phyloP scores from a whole-genome alignment of 2,797 vertebrate species.

The Premnoplex brunnescens region DNA sequence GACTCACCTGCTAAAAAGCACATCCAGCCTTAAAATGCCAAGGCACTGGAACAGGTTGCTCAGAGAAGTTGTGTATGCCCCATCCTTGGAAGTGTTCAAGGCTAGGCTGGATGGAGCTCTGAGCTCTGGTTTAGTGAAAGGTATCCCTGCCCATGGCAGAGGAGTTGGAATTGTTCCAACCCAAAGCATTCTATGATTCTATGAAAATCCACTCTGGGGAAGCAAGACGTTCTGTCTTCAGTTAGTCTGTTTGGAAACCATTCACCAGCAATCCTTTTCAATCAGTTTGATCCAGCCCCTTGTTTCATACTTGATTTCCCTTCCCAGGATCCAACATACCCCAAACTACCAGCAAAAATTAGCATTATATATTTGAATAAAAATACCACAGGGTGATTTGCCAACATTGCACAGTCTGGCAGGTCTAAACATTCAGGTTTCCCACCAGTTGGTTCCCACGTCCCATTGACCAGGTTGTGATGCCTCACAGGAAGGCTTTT shows the following conservation, averaged over 20 bases:
- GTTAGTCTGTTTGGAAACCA: rapidly evolving
- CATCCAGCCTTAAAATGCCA: neutral
- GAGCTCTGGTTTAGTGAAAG: neutral
- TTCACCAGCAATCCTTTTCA: neutral
- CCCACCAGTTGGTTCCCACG: rapidly evolving
- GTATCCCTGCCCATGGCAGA: neutral
- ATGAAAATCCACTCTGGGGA: neutral
- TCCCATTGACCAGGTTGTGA: neutral
- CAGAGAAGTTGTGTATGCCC: neutral
- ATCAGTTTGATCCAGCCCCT: neutral
- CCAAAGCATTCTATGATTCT: neutral
- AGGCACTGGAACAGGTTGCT: neutral
- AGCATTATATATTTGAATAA: neutral
- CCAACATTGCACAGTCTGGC: rapidly evolving
- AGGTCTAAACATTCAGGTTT: rapidly evolving
- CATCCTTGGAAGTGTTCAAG: neutral
- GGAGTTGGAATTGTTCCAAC: neutral
- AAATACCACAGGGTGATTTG: neutral
- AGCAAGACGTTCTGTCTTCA: neutral
- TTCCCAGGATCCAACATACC: neutral
- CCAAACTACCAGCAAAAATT: neutral
- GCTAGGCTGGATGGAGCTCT: neutral
- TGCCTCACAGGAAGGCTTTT: neutral
- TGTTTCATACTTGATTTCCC: neutral
- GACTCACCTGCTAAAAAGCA: neutral